Evolutionary conservation across 1,140 invertebrate genomes (phyloP).

Genomic region (Vollenhovia emeryi): DNA sequence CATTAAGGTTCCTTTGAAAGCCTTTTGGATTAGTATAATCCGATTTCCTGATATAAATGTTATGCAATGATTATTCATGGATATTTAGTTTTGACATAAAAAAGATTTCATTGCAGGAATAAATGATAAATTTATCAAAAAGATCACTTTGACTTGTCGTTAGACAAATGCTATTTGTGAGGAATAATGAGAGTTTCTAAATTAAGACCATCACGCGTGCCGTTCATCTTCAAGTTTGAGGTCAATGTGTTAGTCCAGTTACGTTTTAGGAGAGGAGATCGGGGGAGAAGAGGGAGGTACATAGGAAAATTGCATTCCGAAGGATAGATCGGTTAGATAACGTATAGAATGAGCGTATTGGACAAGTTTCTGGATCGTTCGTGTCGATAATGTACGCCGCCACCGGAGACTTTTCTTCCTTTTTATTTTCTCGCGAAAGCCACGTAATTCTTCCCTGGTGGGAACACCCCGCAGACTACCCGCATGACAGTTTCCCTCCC

Average conservation of each 20-base stretch:
- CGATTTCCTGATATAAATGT: background rate
- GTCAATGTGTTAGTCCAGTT: slow-evolving; percentile 29
- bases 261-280: background rate
- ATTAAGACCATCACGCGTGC: background rate
- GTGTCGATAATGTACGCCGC: slow-evolving; percentile 27
- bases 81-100: background rate
- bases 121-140: too few relatives aligned
- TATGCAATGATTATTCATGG: background rate
- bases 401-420: background rate
- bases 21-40: background rate
- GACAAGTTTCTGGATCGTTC: slow-evolving; percentile 1
- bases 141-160: background rate
- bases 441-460: slow-evolving; percentile 50
- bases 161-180: background rate
- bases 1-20: background rate
- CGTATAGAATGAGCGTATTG: background rate
- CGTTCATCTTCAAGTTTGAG: slow-evolving; percentile 10
- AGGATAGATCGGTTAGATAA: slow-evolving; percentile 49
- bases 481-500: slow-evolving; percentile 53
- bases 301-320: slow-evolving; percentile 40
- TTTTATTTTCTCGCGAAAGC: slow-evolving; percentile 45
- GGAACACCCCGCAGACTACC: slow-evolving; percentile 23
- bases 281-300: background rate
- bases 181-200: slow-evolving; percentile 4
- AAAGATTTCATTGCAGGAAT: background rate